Evolutionary conservation across 2,797 vertebrate species (phyloP), one percentile per base, ranked within the genome.

Genomic region (Alauda arvensis): DNA sequence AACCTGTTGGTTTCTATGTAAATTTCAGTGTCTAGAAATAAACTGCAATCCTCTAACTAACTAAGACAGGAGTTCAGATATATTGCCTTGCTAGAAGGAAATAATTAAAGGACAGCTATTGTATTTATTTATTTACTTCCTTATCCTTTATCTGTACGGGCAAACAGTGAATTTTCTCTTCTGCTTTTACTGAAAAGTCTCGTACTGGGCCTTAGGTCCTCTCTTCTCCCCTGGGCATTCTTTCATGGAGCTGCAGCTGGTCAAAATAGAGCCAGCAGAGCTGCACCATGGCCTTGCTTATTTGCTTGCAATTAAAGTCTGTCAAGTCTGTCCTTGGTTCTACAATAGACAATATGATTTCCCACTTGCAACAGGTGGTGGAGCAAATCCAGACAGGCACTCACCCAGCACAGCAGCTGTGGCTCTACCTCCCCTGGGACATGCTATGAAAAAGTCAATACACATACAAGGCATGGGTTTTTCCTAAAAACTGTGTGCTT

Each of bases 21-120:
- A 89, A 90, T 87, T 92, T 88, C 83, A 78, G 52, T 40, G 42
- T 60, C 91, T 85, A 67, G 87, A 91, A 94, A 95, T 94, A 93
- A 89, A 77, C 53, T 90, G 65, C 77, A 81, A 13, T 90, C 40
- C 55, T 91, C 59, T 85, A 57, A 37, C 37, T 37, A 69, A 76
- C 33, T 72, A 68, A 91, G 92, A 60, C 39, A 31, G 49, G 39
- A 74, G 31, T 78, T 90, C 52, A 70, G 53, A 74, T 81, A 6
- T 26, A 52, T 56, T 20, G 78, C 67, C 83, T 56, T 63, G 17
- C 67, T 55, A 74, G n/a, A 65, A 71, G 57, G 33, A 78, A 87
- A 83, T 53, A 65, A 57, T 65, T 46, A 31, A 83, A 66, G 26
- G 3, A 53, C 17, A 62, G 11, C 12, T 15, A 34, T 56, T 39